Base-by-base conservation (phyloP, 2,888 invertebrate species). In the Phalera bucephala region DNA sequence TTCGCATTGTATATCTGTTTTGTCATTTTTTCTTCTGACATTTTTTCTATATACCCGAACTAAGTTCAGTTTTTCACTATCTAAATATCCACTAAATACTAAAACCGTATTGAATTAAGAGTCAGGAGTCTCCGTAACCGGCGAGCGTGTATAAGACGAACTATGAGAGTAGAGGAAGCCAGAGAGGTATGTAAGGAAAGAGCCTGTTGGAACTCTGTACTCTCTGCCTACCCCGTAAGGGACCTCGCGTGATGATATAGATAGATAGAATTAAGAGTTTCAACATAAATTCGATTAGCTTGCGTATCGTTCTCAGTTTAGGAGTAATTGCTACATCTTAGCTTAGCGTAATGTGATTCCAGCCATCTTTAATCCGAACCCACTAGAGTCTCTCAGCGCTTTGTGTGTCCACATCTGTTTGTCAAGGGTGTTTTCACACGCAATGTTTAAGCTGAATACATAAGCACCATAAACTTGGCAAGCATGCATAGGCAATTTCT, bases 201-300 rank as follows among this genome's bases (percentile, higher is more conserved):
- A n/a, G n/a, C n/a, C n/a, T n/a, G n/a, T n/a, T n/a, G n/a, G n/a
- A n/a, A n/a, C n/a, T n/a, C n/a, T n/a, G n/a, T n/a, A n/a, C n/a
- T n/a, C n/a, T n/a, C n/a, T n/a, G n/a, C n/a, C n/a, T n/a, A n/a
- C n/a, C n/a, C n/a, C n/a, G n/a, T n/a, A n/a, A n/a, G n/a, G n/a
- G n/a, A n/a, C n/a, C n/a, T n/a, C n/a, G n/a, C n/a, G n/a, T n/a
- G n/a, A n/a, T n/a, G n/a, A n/a, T n/a, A n/a, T n/a, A n/a, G n/a
- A n/a, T n/a, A n/a, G n/a, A n/a, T n/a, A n/a, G n/a, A n/a, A n/a
- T n/a, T n/a, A n/a, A 34, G 36, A 45, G 42, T 43, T 40, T 33
- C 38, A 48, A 60, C 51, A 56, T 61, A 54, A 54, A 45, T 45
- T 44, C 53, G 37, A 69, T 67, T 69, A 66, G 62, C 61, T 67